A percentile compares a stretch with the other conserved stretches of the same genome.
These are phyloP conservation scores for Malaclemys terrapin DNA, from an alignment of 2,113 vertebrate genomes.

Conservation along the genomic window DNA sequence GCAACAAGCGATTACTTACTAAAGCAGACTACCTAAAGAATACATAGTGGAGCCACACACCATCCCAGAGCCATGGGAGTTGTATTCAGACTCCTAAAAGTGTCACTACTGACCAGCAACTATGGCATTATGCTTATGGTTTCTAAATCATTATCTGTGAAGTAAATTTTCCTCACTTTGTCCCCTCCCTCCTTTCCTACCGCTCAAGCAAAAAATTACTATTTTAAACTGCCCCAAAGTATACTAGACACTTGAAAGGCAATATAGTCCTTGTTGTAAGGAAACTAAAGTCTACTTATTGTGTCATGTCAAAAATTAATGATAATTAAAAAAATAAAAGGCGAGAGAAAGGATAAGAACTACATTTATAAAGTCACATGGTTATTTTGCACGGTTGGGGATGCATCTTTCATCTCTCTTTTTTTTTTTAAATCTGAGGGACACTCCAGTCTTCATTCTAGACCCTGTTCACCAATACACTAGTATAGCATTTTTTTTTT, in stretches of 20 bases:
- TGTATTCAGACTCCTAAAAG: not conserved
- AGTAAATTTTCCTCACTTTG: not conserved
- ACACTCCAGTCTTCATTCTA: not conserved
- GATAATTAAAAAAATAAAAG: not conserved
- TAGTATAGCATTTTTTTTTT: not conserved
- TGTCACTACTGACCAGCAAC: not conserved
- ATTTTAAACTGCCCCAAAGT: not conserved
- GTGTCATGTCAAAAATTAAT: not conserved
- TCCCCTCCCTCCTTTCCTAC: not conserved
- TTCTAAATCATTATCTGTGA: not conserved
- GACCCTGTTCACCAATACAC: not conserved
- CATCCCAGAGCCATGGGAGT: not conserved
- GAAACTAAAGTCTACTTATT: not conserved
- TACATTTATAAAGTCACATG: not conserved
- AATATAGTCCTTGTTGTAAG: not conserved
- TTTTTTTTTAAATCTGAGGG: no score
- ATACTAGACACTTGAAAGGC: not conserved
- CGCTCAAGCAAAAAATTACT: not conserved
- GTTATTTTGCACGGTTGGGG: not conserved
- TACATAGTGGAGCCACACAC: not conserved
- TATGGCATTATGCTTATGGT: no score
- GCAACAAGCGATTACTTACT: not conserved
- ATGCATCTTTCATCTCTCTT: not conserved
- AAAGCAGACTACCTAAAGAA: not conserved
- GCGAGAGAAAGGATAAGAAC: no score